phyloP scores from a whole-genome alignment of 1,140 invertebrate species.

The Andrena cerasifolii region DNA sequence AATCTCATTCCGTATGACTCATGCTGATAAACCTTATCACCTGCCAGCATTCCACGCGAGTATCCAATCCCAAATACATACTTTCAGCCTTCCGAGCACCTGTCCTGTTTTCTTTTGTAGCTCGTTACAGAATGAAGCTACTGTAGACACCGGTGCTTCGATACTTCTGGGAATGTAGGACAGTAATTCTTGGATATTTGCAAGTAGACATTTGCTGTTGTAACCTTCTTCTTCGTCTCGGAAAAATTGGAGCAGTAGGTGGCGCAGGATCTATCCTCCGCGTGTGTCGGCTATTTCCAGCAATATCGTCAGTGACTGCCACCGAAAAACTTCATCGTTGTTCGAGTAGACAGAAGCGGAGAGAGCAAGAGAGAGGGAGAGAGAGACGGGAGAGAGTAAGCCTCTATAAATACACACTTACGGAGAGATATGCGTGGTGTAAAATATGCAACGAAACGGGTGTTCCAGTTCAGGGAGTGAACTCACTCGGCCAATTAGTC shows the following conservation, averaged over 20 bases:
- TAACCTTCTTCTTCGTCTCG: no score
- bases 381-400: constrained; percentile 2
- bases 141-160: no score
- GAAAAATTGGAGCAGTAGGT: not conserved
- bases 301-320: constrained; percentile 59
- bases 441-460: constrained; percentile 35
- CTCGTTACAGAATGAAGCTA: no score
- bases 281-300: constrained; percentile 59
- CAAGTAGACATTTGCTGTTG: no score
- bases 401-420: constrained; percentile 69
- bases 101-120: no score
- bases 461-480: constrained; percentile 32
- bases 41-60: no score
- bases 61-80: no score
- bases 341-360: constrained; percentile 13
- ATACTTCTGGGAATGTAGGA: no score
- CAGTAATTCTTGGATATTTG: no score
- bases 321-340: constrained; percentile 63
- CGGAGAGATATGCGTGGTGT: constrained; percentile 39
- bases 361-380: not conserved
- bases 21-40: no score
- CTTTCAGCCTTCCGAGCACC: no score
- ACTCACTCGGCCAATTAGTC: constrained; percentile 52
- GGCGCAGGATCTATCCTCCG: not conserved
- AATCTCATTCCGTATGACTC: no score